Conservation (phyloP, 1,140 invertebrate genomes). For the Temnothorax curvispinosus region DNA sequence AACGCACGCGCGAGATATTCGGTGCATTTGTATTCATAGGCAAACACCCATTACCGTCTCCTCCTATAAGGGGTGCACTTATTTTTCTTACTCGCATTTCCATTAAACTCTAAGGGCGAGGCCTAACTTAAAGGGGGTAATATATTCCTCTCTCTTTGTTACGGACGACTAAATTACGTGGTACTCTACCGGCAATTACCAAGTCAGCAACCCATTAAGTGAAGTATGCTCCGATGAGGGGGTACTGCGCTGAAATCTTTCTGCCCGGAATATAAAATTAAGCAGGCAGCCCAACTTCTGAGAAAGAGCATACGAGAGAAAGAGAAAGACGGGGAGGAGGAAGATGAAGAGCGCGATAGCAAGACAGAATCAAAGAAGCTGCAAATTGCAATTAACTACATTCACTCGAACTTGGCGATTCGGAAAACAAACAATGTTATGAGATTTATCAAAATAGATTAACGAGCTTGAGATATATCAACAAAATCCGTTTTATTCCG, state of each 20-base stretch:
- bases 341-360: not conserved
- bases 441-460: not conserved
- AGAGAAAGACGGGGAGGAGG: not conserved
- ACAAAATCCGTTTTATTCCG: not conserved
- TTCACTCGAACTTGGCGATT: not conserved
- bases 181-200: slow-evolving; percentile 71
- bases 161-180: slow-evolving; percentile 68
- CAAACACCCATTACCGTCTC: slow-evolving; percentile 51
- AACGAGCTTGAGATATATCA: not conserved
- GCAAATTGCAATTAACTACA: slow-evolving; percentile 45
- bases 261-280: slow-evolving; percentile 71
- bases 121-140: slow-evolving; percentile 58
- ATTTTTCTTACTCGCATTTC: slow-evolving; percentile 59
- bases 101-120: slow-evolving; percentile 19
- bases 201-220: slow-evolving; percentile 73
- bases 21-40: slow-evolving; percentile 60
- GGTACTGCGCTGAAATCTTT: slow-evolving; percentile 65
- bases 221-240: slow-evolving; percentile 63
- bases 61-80: slow-evolving; percentile 31
- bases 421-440: not conserved
- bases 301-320: slow-evolving; percentile 1
- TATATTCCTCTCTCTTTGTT: slow-evolving; percentile 61
- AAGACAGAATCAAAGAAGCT: not conserved
- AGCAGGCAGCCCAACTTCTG: slow-evolving; percentile 38
- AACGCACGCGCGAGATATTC: slow-evolving; percentile 28